Base-by-base conservation (phyloP, 1,140 invertebrate species). In the Meloidogyne floridensis region DNA sequence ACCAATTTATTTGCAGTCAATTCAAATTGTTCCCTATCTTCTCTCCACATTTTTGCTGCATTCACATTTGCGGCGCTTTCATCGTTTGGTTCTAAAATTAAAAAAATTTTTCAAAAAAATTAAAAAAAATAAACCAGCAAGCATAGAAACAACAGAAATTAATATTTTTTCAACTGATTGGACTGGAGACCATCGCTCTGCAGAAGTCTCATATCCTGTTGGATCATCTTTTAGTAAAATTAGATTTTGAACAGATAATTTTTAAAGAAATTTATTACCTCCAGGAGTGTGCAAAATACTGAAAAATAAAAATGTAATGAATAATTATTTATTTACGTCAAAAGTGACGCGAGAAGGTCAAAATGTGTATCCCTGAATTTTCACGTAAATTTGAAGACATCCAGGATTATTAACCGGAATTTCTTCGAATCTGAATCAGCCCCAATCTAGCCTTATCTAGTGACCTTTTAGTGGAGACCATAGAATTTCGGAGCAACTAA, bases 101-200 rank as follows among this genome's bases (percentile, higher is more conserved):
- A 15, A 13, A 5, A 15, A 15, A 9, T 6, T 1, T 32, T 10
- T n/a, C 5, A 47, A 75, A 75, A 11, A 10, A 51, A 3, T n/a
- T n/a, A n/a, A 72, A 72, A 18, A 13, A 71, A 71, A 42, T 85
- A 90, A 89, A 94, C 94, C 94, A 83, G 97, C 97, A 80, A 99
- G 91, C 96, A 99, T 98, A 89, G 96, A 98, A 80, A 99, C 94
- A 75, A 99, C 98, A 78, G 96, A 98, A 0, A 99, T 92, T 47
- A 99, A 92, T 87, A 99, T 99, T 92, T 99, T 99, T 91, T 99
- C 97, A 0, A 99, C 96, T 91, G 96, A 98, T 91, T 99, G 97
- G 0, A 99, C 97, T 1, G 98, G 97, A 90, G 96, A 98, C 95
- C 95, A 96, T 84, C 97, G 92, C 91, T 99, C 98, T 9, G 96